Evolutionary conservation across 2,113 vertebrate species (phyloP).

Genomic region (Caranx ignobilis): DNA sequence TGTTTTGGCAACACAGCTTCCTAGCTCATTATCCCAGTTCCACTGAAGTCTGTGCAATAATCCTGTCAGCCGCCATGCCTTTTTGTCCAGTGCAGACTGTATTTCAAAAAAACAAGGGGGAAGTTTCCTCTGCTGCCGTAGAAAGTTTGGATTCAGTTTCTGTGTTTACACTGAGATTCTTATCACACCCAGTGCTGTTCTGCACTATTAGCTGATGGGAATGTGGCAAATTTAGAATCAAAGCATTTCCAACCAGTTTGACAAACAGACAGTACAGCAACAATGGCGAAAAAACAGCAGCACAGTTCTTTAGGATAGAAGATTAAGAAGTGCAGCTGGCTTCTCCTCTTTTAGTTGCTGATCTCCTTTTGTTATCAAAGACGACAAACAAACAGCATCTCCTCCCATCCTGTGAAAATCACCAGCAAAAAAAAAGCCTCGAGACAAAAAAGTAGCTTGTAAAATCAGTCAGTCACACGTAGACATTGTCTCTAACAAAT

Average conservation of each 20-base stretch:
- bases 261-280: constrained; percentile 22
- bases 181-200: constrained; percentile 68
- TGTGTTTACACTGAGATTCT: constrained; percentile 70
- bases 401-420: constrained; percentile 66
- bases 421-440: constrained; percentile 26
- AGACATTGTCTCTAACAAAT: constrained; percentile 12
- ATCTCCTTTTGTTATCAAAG: constrained; percentile 53
- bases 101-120: constrained; percentile 49
- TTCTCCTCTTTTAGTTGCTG: constrained; percentile 19
- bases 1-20: constrained; percentile 48
- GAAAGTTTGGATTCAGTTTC: constrained; percentile 51
- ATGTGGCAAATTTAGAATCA: constrained; percentile 72
- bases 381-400: constrained; percentile 54
- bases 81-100: constrained; percentile 56
- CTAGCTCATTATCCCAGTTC: constrained; percentile 41
- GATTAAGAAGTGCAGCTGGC: constrained; percentile 15
- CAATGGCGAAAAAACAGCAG: not conserved
- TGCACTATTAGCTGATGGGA: constrained; percentile 70
- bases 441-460: constrained; percentile 5
- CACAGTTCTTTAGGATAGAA: constrained; percentile 8
- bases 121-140: constrained; percentile 57
- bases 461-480: constrained; percentile 21
- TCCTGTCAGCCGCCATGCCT: constrained; percentile 51
- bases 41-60: constrained; percentile 50
- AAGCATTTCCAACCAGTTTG: constrained; percentile 13